Evolutionary conservation across 1,140 invertebrate genomes (phyloP), one percentile per base, ranked within the genome.

Genomic region (Drosophila kanapiae): DNA sequence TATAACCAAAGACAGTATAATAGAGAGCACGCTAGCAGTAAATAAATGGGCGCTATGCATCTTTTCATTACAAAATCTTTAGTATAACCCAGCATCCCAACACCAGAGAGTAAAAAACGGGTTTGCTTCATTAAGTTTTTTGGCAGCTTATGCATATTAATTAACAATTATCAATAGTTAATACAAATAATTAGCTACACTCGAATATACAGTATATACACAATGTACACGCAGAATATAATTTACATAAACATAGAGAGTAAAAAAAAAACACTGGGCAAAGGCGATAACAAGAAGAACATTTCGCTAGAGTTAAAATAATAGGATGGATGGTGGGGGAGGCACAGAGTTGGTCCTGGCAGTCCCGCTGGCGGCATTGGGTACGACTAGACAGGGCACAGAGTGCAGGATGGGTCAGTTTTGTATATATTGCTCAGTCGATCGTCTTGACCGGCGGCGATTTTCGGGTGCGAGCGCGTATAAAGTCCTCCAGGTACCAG

Each of bases 401-500:
- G 33, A 48, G 54, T 23, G 49, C 62, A 37, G 35, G 23, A 23
- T 23, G 23, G 23, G 23, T 23, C 23, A 23, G 23, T 23, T 23
- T 23, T 23, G 1, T 23, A 23, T 23, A 23, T 23, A 3, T 49
- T 31, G 42, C 38, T 9, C 13, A 33, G 14, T 47, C 69, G 27
- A 67, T 18, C 59, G 76, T 10, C 40, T 51, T 63, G 33, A 80
- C 56, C 0, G 79, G 68, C 33, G 53, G 43, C 0, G 88, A 54
- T 45, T 91, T 88, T 33, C 78, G 76, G n/a, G 37, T 33, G 4
- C 80, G 70, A 10, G 74, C 72, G 0, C 84, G 75, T 2, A 92
- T 47, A 1, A 75, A 78, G 56, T 91, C 87, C 65, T 92, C 91
- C 43, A 92, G 43, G 29, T 91, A 80, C 91, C 91, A 92, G 7